Evolutionary conservation across 2,113 vertebrate species (phyloP).

Genomic region (Talpa occidentalis): DNA sequence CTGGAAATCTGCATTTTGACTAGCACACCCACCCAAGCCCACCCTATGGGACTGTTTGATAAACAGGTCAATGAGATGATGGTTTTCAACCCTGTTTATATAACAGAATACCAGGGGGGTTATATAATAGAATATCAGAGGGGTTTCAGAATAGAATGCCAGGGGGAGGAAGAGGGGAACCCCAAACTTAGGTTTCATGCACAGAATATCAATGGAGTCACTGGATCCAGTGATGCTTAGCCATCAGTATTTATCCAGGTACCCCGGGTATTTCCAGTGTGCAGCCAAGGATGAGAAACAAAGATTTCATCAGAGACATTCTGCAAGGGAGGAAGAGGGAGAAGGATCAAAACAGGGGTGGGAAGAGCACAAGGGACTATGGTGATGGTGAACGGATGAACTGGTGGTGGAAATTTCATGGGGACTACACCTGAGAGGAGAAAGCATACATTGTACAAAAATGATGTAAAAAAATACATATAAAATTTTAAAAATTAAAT

Average conservation of each 20-base stretch:
- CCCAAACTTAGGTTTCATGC: no score
- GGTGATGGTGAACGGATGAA: no score
- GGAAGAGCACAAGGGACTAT: no score
- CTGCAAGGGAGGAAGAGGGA: no score
- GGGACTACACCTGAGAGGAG: no score
- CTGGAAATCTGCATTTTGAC: not conserved
- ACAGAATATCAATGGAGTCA: not conserved
- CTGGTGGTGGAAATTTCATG: no score
- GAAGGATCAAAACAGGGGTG: no score
- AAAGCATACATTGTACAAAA: no score
- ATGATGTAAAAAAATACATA: no score
- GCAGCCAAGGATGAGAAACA: not conserved
- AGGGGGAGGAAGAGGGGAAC: not conserved
- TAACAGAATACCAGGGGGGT: not conserved
- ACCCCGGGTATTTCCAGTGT: not conserved
- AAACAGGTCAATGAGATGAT: not conserved
- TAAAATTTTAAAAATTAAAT: no score
- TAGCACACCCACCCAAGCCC: accelerated
- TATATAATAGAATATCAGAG: not conserved
- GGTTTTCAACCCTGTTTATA: not conserved
- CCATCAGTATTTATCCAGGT: not conserved
- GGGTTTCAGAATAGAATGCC: not conserved
- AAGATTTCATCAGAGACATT: not conserved
- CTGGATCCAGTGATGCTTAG: not conserved
- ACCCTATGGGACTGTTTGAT: not conserved